Evolutionary conservation across 2,797 vertebrate species (phyloP), one percentile per base, ranked within the genome.

Genomic region (Denticeps clupeoides): DNA sequence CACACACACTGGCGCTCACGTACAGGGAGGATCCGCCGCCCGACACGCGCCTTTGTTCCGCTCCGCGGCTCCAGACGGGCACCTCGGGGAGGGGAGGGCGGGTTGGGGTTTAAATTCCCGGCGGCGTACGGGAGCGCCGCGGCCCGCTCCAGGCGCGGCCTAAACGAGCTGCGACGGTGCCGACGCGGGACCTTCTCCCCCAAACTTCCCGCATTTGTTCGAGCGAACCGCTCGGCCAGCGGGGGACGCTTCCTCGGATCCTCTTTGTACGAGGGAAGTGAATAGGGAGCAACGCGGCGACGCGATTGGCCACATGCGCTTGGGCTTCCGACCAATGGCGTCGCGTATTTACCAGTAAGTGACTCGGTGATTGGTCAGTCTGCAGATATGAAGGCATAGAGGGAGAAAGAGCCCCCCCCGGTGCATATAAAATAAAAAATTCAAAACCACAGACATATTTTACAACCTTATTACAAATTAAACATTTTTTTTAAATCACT

Each of bases 21-120:
- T 28, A 49, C 56, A 35, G 24, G 27, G 47, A 60, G 29, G 48
- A 49, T 52, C 46, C 53, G 43, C 32, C 32, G 41, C 56, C 27
- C n/a, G 56, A 53, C 67, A 60, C 60, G 54, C 63, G 68, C 70
- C 72, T 74, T 74, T 74, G 72, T 74, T 74, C 66, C 51, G 56
- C 60, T 54, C 62, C 12, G 45, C 38, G 53, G 48, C 55, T 56
- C 59, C 57, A n/a, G n/a, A n/a, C n/a, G n/a, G n/a, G n/a, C n/a
- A n/a, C n/a, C n/a, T n/a, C n/a, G n/a, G n/a, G n/a, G n/a, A n/a
- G n/a, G n/a, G n/a, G n/a, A n/a, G n/a, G n/a, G n/a, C n/a, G n/a
- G n/a, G n/a, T n/a, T n/a, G n/a, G n/a, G n/a, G n/a, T n/a, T n/a
- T n/a, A n/a, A n/a, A n/a, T n/a, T n/a, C n/a, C n/a, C n/a, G n/a